Conservation (phyloP, 2,797 vertebrate species). For the Gouania willdenowi region DNA sequence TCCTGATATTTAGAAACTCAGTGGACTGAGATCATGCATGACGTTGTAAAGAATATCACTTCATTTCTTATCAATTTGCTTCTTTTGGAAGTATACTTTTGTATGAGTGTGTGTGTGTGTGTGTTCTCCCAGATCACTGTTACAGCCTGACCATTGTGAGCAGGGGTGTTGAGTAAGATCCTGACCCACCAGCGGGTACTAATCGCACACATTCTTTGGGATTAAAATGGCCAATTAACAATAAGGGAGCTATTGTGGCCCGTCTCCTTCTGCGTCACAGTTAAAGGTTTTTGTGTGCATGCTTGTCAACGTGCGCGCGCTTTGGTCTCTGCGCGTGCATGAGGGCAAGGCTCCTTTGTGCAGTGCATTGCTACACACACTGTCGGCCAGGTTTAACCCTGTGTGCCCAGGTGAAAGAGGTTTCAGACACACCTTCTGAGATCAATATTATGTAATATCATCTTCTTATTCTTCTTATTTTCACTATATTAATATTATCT, state of each 20-base stretch:
- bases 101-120: background rate
- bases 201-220: slow-evolving; percentile 79
- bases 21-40: too few species aligned
- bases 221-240: slow-evolving; percentile 81
- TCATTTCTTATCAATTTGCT: background rate
- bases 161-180: slow-evolving; percentile 72
- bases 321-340: slow-evolving; percentile 17
- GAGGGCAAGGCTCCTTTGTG: slow-evolving; percentile 1
- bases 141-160: slow-evolving; percentile 70
- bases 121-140: slow-evolving; percentile 45
- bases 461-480: too few species aligned
- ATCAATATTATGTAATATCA: too few species aligned
- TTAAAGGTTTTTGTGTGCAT: slow-evolving; percentile 57
- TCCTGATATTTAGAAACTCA: slow-evolving; percentile 4
- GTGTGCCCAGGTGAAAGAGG: too few species aligned
- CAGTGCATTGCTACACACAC: too few species aligned
- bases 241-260: slow-evolving; percentile 77
- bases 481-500: too few species aligned
- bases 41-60: too few species aligned
- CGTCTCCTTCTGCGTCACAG: slow-evolving; percentile 69
- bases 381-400: too few species aligned
- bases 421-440: too few species aligned
- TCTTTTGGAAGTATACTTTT: too few species aligned
- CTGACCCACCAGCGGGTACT: slow-evolving; percentile 59
- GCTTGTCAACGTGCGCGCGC: slow-evolving; percentile 11